phyloP scores from a whole-genome alignment of 2,113 vertebrate species.

The Bambusicola thoracicus region DNA sequence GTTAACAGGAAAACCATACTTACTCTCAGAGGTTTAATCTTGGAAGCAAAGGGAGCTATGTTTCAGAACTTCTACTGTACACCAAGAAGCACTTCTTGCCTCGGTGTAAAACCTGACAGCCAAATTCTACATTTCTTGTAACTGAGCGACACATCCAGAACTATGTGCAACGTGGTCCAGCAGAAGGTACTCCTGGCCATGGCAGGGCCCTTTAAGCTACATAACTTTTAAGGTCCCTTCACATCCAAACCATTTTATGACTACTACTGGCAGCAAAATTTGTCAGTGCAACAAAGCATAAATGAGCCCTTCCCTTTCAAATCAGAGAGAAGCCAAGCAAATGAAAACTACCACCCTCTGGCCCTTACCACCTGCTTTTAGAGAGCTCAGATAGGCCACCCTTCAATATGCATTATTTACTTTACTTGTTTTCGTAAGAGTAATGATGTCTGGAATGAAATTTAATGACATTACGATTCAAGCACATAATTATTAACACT shows the following conservation, averaged over 20 bases:
- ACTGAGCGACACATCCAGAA: background rate
- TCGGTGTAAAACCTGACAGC: background rate
- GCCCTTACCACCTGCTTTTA: conserved; percentile 1
- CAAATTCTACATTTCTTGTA: accelerated
- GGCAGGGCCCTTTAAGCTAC: background rate
- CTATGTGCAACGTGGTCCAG: background rate
- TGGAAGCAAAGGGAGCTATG: background rate
- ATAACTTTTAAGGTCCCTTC: background rate
- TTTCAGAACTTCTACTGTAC: accelerated
- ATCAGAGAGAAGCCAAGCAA: background rate
- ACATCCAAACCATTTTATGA: background rate
- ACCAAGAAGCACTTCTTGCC: background rate
- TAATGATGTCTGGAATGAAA: conserved; percentile 42
- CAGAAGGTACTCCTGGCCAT: background rate
- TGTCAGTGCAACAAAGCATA: background rate
- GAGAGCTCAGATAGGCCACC: background rate
- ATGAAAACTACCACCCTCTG: background rate
- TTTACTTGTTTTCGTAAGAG: conserved; percentile 29
- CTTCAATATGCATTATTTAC: conserved; percentile 49
- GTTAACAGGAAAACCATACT: background rate
- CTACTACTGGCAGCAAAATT: background rate
- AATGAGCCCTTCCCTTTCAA: background rate
- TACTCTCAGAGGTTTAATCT: accelerated
- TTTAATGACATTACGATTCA: conserved; percentile 62
- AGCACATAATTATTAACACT: conserved; percentile 58